Base-by-base conservation (phyloP, 1,140 invertebrate species). In the Drosophila mojavensis region DNA sequence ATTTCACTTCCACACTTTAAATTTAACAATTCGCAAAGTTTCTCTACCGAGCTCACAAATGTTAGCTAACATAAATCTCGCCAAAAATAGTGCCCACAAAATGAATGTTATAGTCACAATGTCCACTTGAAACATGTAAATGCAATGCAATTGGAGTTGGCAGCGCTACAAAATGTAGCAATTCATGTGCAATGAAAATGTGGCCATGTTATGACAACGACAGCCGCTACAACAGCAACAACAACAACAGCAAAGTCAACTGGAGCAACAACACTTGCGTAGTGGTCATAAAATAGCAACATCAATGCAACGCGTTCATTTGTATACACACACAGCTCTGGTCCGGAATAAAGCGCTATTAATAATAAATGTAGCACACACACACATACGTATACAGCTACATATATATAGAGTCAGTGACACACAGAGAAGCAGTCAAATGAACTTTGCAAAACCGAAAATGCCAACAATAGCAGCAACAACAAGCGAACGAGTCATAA, bases 281-380 rank as follows among this genome's bases (percentile, higher is more conserved):
- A 83, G 72, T 60, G 77, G 65, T 65, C 83, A 88, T 86, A 89
- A 88, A 89, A 86, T 79, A 89, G 83, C 78, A 89, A 89, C 84
- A 80, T 89, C 83, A 89, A 83, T 83, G 84, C 74, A 88, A 56
- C 66, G 83, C 83, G 71, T 85, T 84, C 81, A 81, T 75, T 85
- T 66, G 64, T 77, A 66, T 76, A 63, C 51, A 63, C 51, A 63
- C 51, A 64, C 63, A 70, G 71, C 77, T 64, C 58, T 60, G 58
- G 83, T 55, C 83, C 83, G 84, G 84, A 89, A 89, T 89, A 84
- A 79, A 89, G 80, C 67, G 84, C 84, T 89, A 89, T 89, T 89
- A 89, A 89, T 89, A 89, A 89, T 89, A 89, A 89, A 89, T 89
- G 84, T 76, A 66, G 80, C 75, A 61, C 53, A 63, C 41, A 36